Base-by-base conservation (phyloP, 30 jellyfish, hydroid and myxozoan genomes). In the Aurelia aurita region DNA sequence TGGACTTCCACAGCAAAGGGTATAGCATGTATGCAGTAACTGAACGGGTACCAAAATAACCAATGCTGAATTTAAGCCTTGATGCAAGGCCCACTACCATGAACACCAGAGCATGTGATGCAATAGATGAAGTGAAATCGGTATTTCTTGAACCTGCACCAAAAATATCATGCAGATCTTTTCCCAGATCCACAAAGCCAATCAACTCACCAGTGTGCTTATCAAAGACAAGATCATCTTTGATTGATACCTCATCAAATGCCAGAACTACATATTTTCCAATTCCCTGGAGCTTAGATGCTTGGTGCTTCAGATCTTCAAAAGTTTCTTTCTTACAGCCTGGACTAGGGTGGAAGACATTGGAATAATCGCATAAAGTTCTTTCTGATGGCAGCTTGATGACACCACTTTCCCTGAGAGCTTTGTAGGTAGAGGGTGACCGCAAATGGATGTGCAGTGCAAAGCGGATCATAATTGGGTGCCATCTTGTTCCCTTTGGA, bases 401-500 rank as follows among this genome's bases (percentile, higher is more conserved):
- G 28, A 84, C 51, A 27, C 72, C 62, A 11, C 90, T 45, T n/a
- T 70, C 21, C 19, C 88, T 61, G 29, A 83, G 34, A 66, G 71
- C 93, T 23, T 83, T 80, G 60, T 83, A 83, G 11, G 88, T 80
- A 1, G 85, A 81, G 1, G 80, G 69, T 15, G 89, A 83, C 58
- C 72, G 71, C 12, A 80, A 79, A 15, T 80, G 90, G 5, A 83
- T 13, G 23, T 89, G 72, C 15, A 83, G 55, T 57, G 90, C 71
- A 58, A 54, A 81, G 15, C 86, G 39, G 64, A 81, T 66, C 18
- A 81, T 58, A 88, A 81, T 81, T 21, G 91, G 85, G 44, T 81
- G 89, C 89, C 89, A 78, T 26, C 89, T 63, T 62, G 73, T 78
- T 2, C 85, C 91, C 68, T 51, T 66, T 81, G 84, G 75, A 49